Conservation (phyloP, 2,797 vertebrate genomes). For the Microcaecilia unicolor region DNA sequence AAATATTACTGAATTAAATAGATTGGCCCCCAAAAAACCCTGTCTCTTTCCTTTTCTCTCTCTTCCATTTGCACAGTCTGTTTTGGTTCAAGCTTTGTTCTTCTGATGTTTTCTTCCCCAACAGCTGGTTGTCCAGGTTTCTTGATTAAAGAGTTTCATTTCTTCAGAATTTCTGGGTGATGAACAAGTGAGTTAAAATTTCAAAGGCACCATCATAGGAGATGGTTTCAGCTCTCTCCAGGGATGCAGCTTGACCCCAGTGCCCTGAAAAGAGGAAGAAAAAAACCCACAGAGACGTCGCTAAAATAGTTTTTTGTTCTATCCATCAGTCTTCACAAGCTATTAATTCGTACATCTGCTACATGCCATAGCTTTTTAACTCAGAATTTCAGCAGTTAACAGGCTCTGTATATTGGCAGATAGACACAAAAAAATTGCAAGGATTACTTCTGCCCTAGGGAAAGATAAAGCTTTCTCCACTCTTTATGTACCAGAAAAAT, state of each 20-base stretch:
- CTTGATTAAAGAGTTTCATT: constrained; percentile 83
- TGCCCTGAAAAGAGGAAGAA: constrained; percentile 11
- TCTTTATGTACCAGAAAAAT: no score
- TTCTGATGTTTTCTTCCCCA: constrained; percentile 33
- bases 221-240: constrained; percentile 22
- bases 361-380: constrained; percentile 27
- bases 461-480: background rate
- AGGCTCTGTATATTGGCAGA: constrained; percentile 6
- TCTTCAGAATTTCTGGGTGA: constrained; percentile 81
- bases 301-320: constrained; percentile 20
- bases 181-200: constrained; percentile 64
- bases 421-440: background rate
- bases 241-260: constrained; percentile 20
- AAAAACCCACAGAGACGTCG: constrained; percentile 1
- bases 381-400: constrained; percentile 16
- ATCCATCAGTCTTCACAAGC: constrained; percentile 45
- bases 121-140: constrained; percentile 76
- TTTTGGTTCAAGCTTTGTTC: no score
- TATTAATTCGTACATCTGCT: constrained; percentile 58
- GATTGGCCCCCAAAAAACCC: rapidly evolving
- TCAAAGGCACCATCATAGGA: constrained; percentile 21
- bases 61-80: no score
- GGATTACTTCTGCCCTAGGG: background rate
- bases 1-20: no score
- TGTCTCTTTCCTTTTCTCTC: background rate